Evolutionary conservation across 2,797 vertebrate species (phyloP), one percentile per base, ranked within the genome.

Genomic region (Alosa sapidissima): DNA sequence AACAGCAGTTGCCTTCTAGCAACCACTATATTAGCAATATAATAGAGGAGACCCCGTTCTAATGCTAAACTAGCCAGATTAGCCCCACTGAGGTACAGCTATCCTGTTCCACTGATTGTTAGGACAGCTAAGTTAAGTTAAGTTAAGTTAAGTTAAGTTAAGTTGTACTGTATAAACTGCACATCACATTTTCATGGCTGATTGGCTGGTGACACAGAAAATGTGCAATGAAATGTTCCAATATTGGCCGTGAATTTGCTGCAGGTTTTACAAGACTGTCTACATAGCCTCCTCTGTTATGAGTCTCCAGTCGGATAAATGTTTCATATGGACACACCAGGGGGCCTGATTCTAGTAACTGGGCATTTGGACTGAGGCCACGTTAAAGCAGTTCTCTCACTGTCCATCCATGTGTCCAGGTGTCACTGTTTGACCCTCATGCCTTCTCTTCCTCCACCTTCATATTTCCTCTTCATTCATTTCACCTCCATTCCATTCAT

Each of bases 401-500:
- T 16, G 51, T 14, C 51, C 51, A 52, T 21, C 19, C 19, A 21
- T 58, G 55, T 58, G 19, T n/a, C 55, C 19, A 3, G 19, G 54
- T 58, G 54, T 58, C 55, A n/a, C 55, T 21, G 41, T 41, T 19
- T 54, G 52, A 54, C 52, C 52, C 52, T 19, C 52, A 16, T 36
- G 5, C 13, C 65, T 72, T 36, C 68, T 33, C 33, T 75, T 75
- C 68, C 1, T 75, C 36, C 68, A 45, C 36, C 68, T 41, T 75
- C 36, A 75, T 41, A 55, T 14, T 72, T 41, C 3, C 41, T 75
- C 33, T 28, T 33, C 68, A 19, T 75, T 41, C 68, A 33, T 41
- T 41, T 75, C 68, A 75, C 45, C 68, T 75, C 13, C 41, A 5
- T 36, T 36, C 33, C 62, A 68, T 36, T 24, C 33, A 72, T 88